Conservation (phyloP, 2,888 invertebrate genomes). For the Catocala sponsa region DNA sequence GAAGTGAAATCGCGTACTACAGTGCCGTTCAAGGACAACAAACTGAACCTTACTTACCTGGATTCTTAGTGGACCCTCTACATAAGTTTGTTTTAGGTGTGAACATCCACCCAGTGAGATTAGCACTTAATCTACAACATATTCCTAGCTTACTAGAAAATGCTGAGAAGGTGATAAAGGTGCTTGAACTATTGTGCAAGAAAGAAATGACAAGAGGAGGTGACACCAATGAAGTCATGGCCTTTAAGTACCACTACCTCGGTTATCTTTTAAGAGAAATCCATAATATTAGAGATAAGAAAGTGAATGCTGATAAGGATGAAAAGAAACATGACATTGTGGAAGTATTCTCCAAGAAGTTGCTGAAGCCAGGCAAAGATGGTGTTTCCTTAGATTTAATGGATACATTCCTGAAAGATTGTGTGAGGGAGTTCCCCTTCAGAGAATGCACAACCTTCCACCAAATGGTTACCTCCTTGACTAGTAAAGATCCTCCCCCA, state of each 20-base stretch:
- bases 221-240: conserved; percentile 96
- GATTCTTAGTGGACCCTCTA: conserved; percentile 91
- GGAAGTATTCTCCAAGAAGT: conserved; percentile 92
- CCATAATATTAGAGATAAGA: conserved; percentile 90
- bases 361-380: conserved; percentile 92
- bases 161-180: conserved; percentile 91
- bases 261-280: conserved; percentile 92
- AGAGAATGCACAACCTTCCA: conserved; percentile 96
- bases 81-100: conserved; percentile 95
- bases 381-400: conserved; percentile 90
- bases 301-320: conserved; percentile 83
- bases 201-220: conserved; percentile 94
- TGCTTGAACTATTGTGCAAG: conserved; percentile 94
- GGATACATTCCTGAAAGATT: conserved; percentile 93
- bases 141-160: conserved; percentile 92
- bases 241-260: conserved; percentile 96
- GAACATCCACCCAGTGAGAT: conserved; percentile 94
- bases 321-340: conserved; percentile 90
- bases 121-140: conserved; percentile 93
- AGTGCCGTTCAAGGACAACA: conserved; percentile 93
- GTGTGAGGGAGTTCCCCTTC: conserved; percentile 96
- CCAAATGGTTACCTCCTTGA: conserved; percentile 93
- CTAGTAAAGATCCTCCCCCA: conserved; percentile 91
- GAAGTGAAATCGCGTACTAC: conserved; percentile 94
- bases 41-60: conserved; percentile 92